Evolutionary conservation across 2,113 vertebrate species (phyloP).

Genomic region (crab-eating macaque (Macaca fascicularis)): DNA sequence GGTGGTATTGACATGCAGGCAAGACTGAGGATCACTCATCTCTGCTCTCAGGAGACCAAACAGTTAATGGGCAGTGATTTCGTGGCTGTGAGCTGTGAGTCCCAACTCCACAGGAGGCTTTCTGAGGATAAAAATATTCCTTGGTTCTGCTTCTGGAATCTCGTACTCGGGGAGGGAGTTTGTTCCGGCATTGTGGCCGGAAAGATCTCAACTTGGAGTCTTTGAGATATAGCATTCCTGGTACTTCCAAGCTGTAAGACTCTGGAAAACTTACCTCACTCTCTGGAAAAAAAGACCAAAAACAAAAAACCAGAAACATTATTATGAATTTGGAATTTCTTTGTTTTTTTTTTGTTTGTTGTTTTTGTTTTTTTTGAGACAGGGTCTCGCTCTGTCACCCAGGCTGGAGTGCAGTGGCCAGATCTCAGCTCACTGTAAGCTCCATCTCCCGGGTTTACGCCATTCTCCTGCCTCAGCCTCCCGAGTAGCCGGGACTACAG

Average conservation of each 20-base stretch:
- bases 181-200: too few relatives aligned
- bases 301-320: neutral
- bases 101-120: neutral
- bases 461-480: too few relatives aligned
- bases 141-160: neutral
- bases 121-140: neutral
- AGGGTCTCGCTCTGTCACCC: too few relatives aligned
- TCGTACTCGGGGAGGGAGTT: too few relatives aligned
- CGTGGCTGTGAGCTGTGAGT: neutral
- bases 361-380: too few relatives aligned
- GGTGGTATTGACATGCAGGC: too few relatives aligned
- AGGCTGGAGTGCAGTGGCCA: too few relatives aligned
- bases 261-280: neutral
- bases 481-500: too few relatives aligned
- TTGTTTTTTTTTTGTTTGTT: too few relatives aligned
- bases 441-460: fast-evolving
- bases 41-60: neutral
- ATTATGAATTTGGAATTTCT: neutral
- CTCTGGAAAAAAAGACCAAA: neutral
- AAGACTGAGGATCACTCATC: too few relatives aligned
- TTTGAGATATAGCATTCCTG: neutral
- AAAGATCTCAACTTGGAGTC: neutral
- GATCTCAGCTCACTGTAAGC: too few relatives aligned
- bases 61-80: neutral
- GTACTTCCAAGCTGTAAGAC: neutral